A percentile compares a stretch with the other conserved stretches of the same genome.
These are phyloP conservation scores for Monochamus saltuarius DNA, from an alignment of 1,140 invertebrate genomes.

Conservation along the genomic window DNA sequence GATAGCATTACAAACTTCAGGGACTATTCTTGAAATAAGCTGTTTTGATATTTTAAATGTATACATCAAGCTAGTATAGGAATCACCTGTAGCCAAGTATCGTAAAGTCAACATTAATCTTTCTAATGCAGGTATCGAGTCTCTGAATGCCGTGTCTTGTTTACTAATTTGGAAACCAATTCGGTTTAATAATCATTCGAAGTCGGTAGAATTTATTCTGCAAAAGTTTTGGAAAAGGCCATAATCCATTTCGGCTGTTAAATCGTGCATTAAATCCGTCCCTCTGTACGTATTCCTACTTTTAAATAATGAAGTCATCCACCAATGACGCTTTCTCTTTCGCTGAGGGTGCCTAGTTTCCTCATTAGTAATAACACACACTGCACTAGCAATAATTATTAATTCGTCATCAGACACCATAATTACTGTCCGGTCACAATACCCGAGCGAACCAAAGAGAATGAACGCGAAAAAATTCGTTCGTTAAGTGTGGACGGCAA, in stretches of 20 bases:
- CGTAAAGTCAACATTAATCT: slow-evolving; percentile 19
- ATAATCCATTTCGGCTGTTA: not conserved
- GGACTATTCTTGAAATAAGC: slow-evolving; percentile 10
- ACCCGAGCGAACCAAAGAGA: too few relatives aligned
- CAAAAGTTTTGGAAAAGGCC: not conserved
- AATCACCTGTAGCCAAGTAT: slow-evolving; percentile 24
- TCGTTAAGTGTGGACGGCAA: too few relatives aligned
- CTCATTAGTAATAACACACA: too few relatives aligned
- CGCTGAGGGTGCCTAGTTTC: too few relatives aligned
- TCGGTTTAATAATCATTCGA: not conserved
- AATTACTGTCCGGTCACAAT: too few relatives aligned
- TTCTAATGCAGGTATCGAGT: slow-evolving; percentile 7
- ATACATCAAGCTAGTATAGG: slow-evolving; percentile 14
- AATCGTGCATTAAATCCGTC: not conserved
- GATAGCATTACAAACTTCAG: slow-evolving; percentile 21
- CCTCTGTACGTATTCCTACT: too few relatives aligned
- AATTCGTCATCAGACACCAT: too few relatives aligned
- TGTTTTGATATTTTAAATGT: slow-evolving; percentile 22
- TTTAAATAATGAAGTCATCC: too few relatives aligned
- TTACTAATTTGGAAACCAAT: not conserved
- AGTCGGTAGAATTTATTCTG: not conserved
- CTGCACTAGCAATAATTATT: too few relatives aligned
- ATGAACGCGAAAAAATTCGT: too few relatives aligned
- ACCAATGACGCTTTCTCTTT: too few relatives aligned
- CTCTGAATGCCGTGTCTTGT: not conserved